Base-by-base conservation (phyloP, 2,797 vertebrate genomes). In the Dicrostonyx torquatus region DNA sequence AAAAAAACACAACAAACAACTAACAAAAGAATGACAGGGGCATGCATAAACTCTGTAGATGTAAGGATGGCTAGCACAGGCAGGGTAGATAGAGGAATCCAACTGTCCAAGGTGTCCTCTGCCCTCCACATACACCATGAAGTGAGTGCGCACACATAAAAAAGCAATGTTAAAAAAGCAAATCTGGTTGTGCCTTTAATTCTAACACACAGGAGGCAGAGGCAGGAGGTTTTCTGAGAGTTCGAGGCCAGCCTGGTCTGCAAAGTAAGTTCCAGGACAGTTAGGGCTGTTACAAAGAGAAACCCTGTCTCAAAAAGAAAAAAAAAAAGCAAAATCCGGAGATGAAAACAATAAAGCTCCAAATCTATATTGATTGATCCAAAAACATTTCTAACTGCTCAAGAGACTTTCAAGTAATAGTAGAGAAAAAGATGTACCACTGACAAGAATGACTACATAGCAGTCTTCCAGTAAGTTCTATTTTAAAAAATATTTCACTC, bases 331-430 rank as follows among this genome's bases (percentile, higher is more conserved):
- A 55, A 31, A 50, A 50, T 66, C 79, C 89, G 45, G 34, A 90
- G 22, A 11, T 90, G 24, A 90, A 75, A 15, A 73, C 75, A 15
- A 86, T 4, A 15, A 96, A 94, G 12, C 82, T 92, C 50, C 72
- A 58, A 55, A 86, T 70, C n/a, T 68, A 58, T 7, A 15, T 7
- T 73, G 85, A 94, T 45, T 43, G 85, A 88, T 10, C 22, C 64
- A 94, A 90, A 93, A 22, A 92, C 68, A 34, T 82, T 75, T 90
- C 72, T 73, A 76, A 72, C 45, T 94, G 92, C 92, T 92, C 22
- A 70, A 53, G 1, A 45, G n/a, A 87, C 5, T 84, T 76, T 83
- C 92, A 89, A 89, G 72, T 14, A 94, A 62, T 13, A 90, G 29
- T 78, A 14, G 78, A 85, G 17, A 40, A 31, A 58, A 92, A 93